Base-by-base conservation (phyloP, 2,888 invertebrate genomes). In the Hedya salicella region DNA sequence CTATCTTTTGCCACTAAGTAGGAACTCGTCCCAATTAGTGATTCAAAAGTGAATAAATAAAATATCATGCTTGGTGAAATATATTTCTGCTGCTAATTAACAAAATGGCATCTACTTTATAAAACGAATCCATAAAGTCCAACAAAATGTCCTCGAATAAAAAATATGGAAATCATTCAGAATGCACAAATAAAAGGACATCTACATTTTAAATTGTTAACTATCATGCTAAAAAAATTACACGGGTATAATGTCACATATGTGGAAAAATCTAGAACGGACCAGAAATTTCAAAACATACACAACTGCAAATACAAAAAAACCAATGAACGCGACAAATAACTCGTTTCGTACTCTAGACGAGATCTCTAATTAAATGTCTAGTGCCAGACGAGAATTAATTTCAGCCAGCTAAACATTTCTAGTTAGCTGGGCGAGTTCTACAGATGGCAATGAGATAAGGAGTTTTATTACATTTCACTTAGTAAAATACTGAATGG, bases 321-420 rank as follows among this genome's bases (percentile, higher is more conserved):
- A 56, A 17, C 42, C 16, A 44, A 56, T 25, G 25, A 44, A 56
- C 25, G 56, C 56, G 56, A 56, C 56, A 56, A 56, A 56, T 56
- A 54, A 56, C 56, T 56, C 44, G 56, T 44, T 42, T 44, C 56
- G 8, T 30, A 13, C 17, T 32, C 13, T 56, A 56, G 56, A 44
- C 56, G 56, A 44, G 56, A 56, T 56, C 42, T 56, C 56, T 56
- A 56, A 56, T 56, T 56, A 56, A 56, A 56, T 32, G 56, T 56
- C 56, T 56, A 56, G 56, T 44, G 16, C 42, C 44, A 56, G 56
- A 44, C 56, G 30, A 30, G 56, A 42, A 56, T 56, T 56, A 56
- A 56, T 56, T 56, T 56, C 56, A 44, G 56, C 56, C 17, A 56
- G 42, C 56, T 56, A 56, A 56, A 44, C 56, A 44, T 30, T 56